Evolutionary conservation across 2,888 invertebrate genomes (phyloP).

Genomic region (Spisula solida): DNA sequence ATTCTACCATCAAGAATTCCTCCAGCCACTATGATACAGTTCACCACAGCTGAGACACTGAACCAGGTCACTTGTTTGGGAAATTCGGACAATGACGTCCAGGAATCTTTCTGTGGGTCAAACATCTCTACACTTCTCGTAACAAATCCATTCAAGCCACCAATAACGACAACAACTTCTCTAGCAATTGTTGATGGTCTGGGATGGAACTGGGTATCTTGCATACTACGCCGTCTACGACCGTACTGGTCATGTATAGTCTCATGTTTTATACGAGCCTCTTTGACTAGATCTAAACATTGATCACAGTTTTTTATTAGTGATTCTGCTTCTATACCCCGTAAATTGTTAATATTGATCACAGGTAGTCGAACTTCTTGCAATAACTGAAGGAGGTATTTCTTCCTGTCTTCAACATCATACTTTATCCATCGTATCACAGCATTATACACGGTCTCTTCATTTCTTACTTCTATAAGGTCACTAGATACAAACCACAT

Average conservation of each 20-base stretch:
- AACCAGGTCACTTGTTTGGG: slow-evolving; percentile 83
- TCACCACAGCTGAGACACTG: slow-evolving; percentile 83
- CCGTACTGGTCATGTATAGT: slow-evolving; percentile 83
- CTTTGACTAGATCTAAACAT: slow-evolving; percentile 81
- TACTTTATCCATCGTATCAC: slow-evolving; percentile 85
- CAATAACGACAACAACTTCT: slow-evolving; percentile 86
- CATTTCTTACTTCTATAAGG: slow-evolving; percentile 85
- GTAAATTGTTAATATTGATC: slow-evolving; percentile 82
- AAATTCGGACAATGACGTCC: slow-evolving; percentile 84
- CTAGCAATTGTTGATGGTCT: slow-evolving; percentile 87
- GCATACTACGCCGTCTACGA: slow-evolving; percentile 85
- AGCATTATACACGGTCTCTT: slow-evolving; percentile 86
- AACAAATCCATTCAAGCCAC: slow-evolving; percentile 82
- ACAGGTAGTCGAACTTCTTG: slow-evolving; percentile 83
- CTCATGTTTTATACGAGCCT: slow-evolving; percentile 83
- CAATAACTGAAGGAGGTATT: slow-evolving; percentile 79
- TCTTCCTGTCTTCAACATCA: slow-evolving; percentile 81
- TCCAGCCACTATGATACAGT: slow-evolving; percentile 85
- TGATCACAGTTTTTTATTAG: slow-evolving; percentile 80
- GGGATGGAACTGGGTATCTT: slow-evolving; percentile 82
- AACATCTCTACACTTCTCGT: slow-evolving; percentile 85
- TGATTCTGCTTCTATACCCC: slow-evolving; percentile 80
- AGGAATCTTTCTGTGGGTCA: slow-evolving; percentile 85
- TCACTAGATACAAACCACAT: slow-evolving; percentile 84
- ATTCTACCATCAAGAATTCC: slow-evolving; percentile 85